A percentile compares a stretch with the other conserved stretches of the same genome.
Conservation (phyloP, 2,888 invertebrate species). For the Oithona nana region DNA sequence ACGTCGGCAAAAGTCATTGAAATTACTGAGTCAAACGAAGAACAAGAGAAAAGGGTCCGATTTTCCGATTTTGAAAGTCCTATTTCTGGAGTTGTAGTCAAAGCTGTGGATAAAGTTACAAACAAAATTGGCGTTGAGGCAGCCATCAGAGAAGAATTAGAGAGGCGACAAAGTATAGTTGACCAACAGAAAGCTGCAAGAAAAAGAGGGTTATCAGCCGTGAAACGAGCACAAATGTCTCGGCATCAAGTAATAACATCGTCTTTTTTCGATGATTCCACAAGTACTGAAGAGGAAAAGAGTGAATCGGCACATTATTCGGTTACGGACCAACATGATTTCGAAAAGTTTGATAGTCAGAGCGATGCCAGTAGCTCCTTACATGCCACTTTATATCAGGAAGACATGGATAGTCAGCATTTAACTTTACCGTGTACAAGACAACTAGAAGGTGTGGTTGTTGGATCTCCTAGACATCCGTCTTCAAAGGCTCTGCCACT, state of each 20-base stretch:
- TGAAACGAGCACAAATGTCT: background rate
- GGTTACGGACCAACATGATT: background rate
- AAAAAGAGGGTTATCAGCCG: background rate
- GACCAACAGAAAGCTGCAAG: background rate
- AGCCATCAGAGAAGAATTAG: background rate
- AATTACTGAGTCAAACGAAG: background rate
- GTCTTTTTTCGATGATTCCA: background rate
- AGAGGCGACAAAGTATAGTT: background rate
- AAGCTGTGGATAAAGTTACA: background rate
- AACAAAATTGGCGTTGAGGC: background rate
- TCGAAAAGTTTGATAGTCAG: background rate
- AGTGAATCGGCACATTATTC: too few relatives aligned
- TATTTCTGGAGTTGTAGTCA: background rate
- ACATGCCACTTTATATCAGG: background rate
- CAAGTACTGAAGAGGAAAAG: too few relatives aligned
- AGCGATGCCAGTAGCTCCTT: background rate
- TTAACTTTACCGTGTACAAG: background rate
- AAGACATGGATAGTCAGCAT: too few relatives aligned
- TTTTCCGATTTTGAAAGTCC: background rate
- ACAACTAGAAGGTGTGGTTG: background rate
- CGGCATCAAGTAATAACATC: background rate
- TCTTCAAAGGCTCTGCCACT: background rate
- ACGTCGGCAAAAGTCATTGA: background rate
- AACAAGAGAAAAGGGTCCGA: background rate
- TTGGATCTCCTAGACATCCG: background rate